Evolutionary conservation across 1,140 invertebrate genomes (phyloP), one percentile per base, ranked within the genome.

Genomic region (Eufriesea mexicana): DNA sequence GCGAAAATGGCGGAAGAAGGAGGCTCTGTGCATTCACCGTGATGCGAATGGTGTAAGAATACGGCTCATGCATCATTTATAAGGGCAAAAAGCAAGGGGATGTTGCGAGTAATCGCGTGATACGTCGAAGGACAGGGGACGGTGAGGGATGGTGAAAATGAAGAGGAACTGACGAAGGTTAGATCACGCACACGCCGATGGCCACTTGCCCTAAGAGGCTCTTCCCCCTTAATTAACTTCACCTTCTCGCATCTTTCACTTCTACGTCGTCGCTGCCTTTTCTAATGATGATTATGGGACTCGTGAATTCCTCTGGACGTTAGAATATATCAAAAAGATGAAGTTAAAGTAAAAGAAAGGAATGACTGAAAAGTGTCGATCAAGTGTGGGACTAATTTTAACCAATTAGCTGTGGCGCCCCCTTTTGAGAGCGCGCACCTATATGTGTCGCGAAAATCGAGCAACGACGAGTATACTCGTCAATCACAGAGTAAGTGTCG

Each of bases 11-110:
- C 35, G 42, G 85, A 85, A 85, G 51, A 54, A 75, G 55, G 75
- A 87, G 76, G 61, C 51, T 49, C 57, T 47, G 67, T 61, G 78
- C 35, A 4, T 35, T 35, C 1, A 84, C 72, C 67, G 67, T 54
- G 20, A 57, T 51, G 61, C 57, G 54, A 71, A 73, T 67, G 35
- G 42, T 67, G 76, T 84, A 83, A 84, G 77, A 80, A 68, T 72
- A 75, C 64, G 49, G 55, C 86, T 87, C 78, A 67, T 88, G 71
- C 74, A 87, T 90, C 66, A 88, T 90, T 90, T 84, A 90, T 89
- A 84, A 88, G 87, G 35, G 47, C 45, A 55, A 45, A 70, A 45
- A 80, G 28, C 80, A 45, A 23, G 28, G 79, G 74, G 64, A 42
- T 8, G 59, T 47, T 54, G 51, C 49, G 51, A 73, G 71, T 86